Evolutionary conservation across 1,140 invertebrate species (phyloP).

Genomic region (Cotesia glomerata): DNA sequence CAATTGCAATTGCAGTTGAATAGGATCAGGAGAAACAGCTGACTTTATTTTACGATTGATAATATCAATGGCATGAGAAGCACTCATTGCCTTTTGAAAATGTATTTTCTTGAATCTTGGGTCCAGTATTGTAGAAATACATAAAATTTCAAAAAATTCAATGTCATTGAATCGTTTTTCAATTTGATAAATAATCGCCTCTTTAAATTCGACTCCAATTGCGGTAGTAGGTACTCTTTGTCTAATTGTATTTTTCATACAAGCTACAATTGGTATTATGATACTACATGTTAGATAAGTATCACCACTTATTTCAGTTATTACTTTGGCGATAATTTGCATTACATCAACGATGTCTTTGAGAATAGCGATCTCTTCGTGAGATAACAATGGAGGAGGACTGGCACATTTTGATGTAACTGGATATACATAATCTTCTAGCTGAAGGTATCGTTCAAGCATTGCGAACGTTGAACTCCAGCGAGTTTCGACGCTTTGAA

Average conservation of each 20-base stretch:
- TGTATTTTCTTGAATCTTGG: conserved; percentile 51
- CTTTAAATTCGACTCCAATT: conserved; percentile 33
- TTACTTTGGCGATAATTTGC: conserved; percentile 51
- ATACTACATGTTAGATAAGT: conserved; percentile 56
- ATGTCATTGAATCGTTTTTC: conserved; percentile 42
- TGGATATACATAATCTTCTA: conserved; percentile 43
- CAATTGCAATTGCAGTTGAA: neutral
- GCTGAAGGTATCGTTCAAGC: conserved; percentile 42
- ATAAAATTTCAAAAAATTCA: conserved; percentile 39
- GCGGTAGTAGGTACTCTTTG: conserved; percentile 31
- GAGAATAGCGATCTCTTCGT: conserved; percentile 43
- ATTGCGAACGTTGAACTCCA: conserved; percentile 52
- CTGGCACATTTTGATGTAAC: conserved; percentile 45
- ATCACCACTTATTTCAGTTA: conserved; percentile 55
- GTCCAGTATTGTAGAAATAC: conserved; percentile 49
- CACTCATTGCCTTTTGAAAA: conserved; percentile 27
- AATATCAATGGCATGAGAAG: neutral
- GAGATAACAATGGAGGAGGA: conserved; percentile 47
- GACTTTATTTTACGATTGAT: neutral
- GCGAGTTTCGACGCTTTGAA: conserved; percentile 43
- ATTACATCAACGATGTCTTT: conserved; percentile 46
- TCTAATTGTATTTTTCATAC: conserved; percentile 46
- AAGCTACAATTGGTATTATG: conserved; percentile 54
- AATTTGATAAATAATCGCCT: conserved; percentile 35
- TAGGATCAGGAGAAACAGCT: neutral